phyloP scores from a whole-genome alignment of 2,797 vertebrate genomes.

The Melanotaenia boesemani region DNA sequence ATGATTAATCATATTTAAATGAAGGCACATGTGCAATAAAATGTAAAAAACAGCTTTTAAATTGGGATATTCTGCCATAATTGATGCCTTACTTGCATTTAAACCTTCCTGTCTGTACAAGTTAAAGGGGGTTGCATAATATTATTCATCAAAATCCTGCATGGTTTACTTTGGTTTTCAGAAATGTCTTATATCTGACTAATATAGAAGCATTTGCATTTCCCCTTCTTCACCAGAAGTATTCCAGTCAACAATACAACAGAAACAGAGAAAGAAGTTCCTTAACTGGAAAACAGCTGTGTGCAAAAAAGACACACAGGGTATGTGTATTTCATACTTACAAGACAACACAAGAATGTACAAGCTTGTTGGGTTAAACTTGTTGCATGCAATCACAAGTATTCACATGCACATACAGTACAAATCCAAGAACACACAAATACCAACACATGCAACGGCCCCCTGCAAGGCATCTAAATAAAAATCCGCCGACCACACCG shows the following conservation, averaged over 20 bases:
- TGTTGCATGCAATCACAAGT: not conserved
- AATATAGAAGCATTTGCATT: not conserved
- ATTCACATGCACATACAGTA: conserved; percentile 24
- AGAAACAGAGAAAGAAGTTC: not conserved
- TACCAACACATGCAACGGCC: conserved; percentile 47
- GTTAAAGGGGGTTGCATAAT: not conserved
- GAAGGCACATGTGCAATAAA: not conserved
- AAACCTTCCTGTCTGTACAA: not conserved
- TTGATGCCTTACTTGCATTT: not conserved
- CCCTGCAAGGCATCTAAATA: conserved; percentile 76
- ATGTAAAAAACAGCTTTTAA: not conserved
- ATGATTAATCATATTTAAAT: not conserved
- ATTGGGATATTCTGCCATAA: not conserved
- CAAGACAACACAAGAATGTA: not conserved
- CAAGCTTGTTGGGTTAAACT: not conserved
- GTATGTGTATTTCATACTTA: not conserved
- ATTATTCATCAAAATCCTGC: no score
- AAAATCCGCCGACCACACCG: conserved; percentile 77
- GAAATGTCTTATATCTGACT: not conserved
- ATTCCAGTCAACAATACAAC: not conserved
- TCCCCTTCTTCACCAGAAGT: not conserved
- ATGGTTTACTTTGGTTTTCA: not conserved
- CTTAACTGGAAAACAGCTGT: not conserved
- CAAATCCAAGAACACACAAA: conserved; percentile 48
- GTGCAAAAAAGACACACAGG: conserved; percentile 4